phyloP scores from a whole-genome alignment of 2,888 invertebrate genomes.

The Eupelmus urozonus region DNA sequence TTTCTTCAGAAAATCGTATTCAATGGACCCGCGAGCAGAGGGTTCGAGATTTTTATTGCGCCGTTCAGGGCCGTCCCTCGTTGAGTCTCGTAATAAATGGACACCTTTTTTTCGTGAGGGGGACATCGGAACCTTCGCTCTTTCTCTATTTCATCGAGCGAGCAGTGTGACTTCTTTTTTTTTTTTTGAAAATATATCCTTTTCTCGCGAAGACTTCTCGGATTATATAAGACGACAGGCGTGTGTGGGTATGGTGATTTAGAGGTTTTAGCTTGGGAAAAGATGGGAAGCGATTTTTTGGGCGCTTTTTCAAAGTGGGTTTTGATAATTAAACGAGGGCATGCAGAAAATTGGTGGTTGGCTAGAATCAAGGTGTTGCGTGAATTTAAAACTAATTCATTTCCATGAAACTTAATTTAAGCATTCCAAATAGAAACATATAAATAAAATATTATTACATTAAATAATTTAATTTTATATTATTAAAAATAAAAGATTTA shows the following conservation, averaged over 20 bases:
- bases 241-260: constrained; percentile 18
- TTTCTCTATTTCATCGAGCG: constrained; percentile 12
- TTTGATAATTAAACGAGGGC: too few species aligned
- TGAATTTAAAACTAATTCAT: too few species aligned
- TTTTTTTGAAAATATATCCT: constrained; percentile 18
- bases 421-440: too few species aligned
- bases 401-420: too few species aligned
- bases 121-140: neutral
- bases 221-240: neutral
- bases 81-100: constrained; percentile 38
- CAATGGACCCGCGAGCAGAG: constrained; percentile 38
- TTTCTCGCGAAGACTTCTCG: constrained; percentile 13
- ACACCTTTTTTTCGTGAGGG: constrained; percentile 35
- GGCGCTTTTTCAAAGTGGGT: constrained; percentile 1
- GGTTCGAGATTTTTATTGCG: constrained; percentile 46
- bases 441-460: too few species aligned
- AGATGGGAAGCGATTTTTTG: neutral
- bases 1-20: constrained; percentile 30
- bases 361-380: too few species aligned
- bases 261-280: neutral
- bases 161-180: constrained; percentile 29
- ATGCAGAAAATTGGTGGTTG: too few species aligned
- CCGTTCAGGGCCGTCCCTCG: constrained; percentile 11
- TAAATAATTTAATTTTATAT: too few species aligned
- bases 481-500: too few species aligned